Conservation (phyloP, 2,113 vertebrate species). For the Erythrocercus mccallii region DNA sequence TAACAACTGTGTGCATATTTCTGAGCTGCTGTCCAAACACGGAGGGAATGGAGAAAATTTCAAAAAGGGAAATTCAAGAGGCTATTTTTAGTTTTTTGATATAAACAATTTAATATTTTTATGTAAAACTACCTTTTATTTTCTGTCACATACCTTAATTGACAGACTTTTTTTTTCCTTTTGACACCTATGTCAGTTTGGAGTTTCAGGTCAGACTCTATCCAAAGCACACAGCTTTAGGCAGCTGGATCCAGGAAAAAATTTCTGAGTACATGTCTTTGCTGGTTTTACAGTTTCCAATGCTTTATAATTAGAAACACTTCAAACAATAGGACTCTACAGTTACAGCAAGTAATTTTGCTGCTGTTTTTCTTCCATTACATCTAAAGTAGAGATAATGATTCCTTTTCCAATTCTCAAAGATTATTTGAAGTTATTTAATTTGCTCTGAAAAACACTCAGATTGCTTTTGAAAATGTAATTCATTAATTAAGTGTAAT, state of each 20-base stretch:
- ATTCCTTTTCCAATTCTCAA: background rate
- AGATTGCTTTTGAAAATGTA: background rate
- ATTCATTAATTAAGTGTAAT: background rate
- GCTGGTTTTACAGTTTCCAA: background rate
- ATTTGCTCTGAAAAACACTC: background rate
- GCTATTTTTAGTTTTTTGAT: background rate
- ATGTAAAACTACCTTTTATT: background rate
- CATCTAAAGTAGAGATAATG: background rate
- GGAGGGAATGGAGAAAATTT: background rate
- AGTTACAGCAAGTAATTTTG: background rate
- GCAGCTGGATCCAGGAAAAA: background rate
- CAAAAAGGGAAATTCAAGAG: background rate
- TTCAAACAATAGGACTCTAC: background rate
- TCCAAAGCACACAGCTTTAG: background rate
- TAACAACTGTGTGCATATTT: background rate
- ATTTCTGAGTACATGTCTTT: background rate
- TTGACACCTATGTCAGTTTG: background rate
- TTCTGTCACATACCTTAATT: background rate
- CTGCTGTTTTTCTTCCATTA: background rate
- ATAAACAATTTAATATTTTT: background rate
- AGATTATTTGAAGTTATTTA: background rate
- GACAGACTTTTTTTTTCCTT: background rate
- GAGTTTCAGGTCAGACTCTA: background rate
- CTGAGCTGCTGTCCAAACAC: background rate
- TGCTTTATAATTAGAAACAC: constrained; percentile 1